Base-by-base conservation (phyloP, 1,140 invertebrate species). In the Cataglyphis hispanica region DNA sequence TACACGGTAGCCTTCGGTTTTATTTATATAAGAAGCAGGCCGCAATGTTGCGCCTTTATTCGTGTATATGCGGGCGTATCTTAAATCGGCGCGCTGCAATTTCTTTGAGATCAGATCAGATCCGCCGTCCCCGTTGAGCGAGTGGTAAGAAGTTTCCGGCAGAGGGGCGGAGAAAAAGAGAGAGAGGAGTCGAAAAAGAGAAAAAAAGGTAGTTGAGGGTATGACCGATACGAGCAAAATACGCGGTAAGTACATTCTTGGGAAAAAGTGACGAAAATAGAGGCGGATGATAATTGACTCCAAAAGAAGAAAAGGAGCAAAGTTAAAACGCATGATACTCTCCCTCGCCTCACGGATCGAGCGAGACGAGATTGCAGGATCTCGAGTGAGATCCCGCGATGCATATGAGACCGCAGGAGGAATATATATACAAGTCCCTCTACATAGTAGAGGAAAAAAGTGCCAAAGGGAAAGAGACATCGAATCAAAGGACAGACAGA, bases 341-440 rank as follows among this genome's bases (percentile, higher is more conserved):
- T 22, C 10, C 22, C 16, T 78, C 43, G 19, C 19, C 22, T 43
- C 13, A 50, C 11, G 6, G 31, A 67, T 56, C 34, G 56, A 76
- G 40, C 61, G 58, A 61, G 37, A 63, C 58, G 40, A 75, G 25
- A 7, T 67, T n/a, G 66, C 37, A 22, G 50, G n/a, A 83, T 83
- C 46, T 19, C 56, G 67, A 43, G 53, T 53, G 53, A 83, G 27
- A 74, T 83, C 67, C 22, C 67, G 27, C 37, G 27, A 43, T 34
- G 27, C n/a, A n/a, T n/a, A 43, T 40, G 37, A 61, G 37, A 13
- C 46, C 46, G 53, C n/a, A 40, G 60, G 40, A 72, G 50, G 46
- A 56, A 27, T 60, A 43, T 16, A 83, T 83, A 31, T 83, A 83
- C 78, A 83, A 74, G 7, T 74, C 37, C 78, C 56, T 74, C 78